Conservation (phyloP, 2,888 invertebrate genomes). For the Melinaea menophilus region DNA sequence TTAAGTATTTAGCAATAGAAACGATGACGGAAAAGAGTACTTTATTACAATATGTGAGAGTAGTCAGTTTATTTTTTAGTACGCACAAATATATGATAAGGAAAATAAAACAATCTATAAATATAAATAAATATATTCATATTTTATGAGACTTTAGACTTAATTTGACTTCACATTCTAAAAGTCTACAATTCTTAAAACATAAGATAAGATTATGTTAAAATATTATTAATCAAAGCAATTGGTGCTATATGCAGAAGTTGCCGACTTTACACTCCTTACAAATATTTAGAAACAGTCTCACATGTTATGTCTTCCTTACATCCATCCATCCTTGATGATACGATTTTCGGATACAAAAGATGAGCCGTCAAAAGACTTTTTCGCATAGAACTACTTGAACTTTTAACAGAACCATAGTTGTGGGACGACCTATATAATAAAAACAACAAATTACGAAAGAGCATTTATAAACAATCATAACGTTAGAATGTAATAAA, state of each 20-base stretch:
- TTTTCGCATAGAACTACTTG: constrained; percentile 43
- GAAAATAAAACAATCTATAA: not conserved
- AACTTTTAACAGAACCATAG: constrained; percentile 41
- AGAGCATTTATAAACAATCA: too few species aligned
- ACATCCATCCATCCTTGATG: constrained; percentile 47
- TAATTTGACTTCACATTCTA: too few species aligned
- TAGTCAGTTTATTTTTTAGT: not conserved
- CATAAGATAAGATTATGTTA: too few species aligned
- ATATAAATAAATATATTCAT: too few species aligned
- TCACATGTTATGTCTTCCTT: too few species aligned
- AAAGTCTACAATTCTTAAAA: too few species aligned
- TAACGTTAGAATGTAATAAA: not conserved
- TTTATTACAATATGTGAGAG: not conserved
- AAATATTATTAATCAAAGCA: too few species aligned
- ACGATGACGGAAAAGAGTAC: not conserved
- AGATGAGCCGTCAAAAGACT: constrained; percentile 38
- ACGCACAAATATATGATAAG: not conserved
- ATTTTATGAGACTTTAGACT: too few species aligned
- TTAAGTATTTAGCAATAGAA: constrained; percentile 16
- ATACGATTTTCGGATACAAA: constrained; percentile 48
- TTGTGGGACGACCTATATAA: constrained; percentile 43
- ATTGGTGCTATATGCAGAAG: too few species aligned
- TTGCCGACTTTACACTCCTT: too few species aligned
- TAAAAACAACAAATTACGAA: not conserved
- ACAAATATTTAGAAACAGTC: constrained; percentile 51